phyloP scores from a whole-genome alignment of 2,888 invertebrate species.

The Mesodorylaimus sp. region DNA sequence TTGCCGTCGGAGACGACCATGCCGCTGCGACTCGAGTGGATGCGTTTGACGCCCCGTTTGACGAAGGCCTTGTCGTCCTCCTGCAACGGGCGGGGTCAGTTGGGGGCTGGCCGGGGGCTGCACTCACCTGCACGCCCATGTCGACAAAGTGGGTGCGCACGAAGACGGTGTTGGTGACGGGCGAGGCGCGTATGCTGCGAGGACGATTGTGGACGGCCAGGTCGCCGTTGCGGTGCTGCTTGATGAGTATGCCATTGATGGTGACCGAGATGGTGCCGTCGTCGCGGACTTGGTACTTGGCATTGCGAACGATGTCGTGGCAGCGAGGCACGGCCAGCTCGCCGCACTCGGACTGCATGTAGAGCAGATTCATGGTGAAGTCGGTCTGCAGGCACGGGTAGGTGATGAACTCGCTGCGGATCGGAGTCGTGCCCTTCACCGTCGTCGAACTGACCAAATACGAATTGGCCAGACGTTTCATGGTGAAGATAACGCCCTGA shows the following conservation, averaged over 20 bases:
- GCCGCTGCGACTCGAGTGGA: constrained; percentile 24
- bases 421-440: constrained; percentile 29
- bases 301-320: constrained; percentile 25
- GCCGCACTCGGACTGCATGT: constrained; percentile 18
- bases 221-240: constrained; percentile 30
- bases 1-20: constrained; percentile 26
- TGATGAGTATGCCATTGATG: constrained; percentile 31
- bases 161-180: constrained; percentile 23
- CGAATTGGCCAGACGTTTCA: constrained; percentile 18
- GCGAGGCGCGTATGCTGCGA: constrained; percentile 30
- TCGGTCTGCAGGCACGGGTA: constrained; percentile 29
- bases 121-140: constrained; percentile 28
- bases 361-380: constrained; percentile 25
- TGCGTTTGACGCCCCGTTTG: constrained; percentile 22
- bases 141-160: constrained; percentile 31
- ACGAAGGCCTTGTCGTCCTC: constrained; percentile 22
- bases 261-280: constrained; percentile 28
- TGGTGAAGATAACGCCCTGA: constrained; percentile 24
- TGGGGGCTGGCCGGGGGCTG: neutral
- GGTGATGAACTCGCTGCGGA: constrained; percentile 28
- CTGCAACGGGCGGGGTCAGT: constrained; percentile 15
- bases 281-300: constrained; percentile 26
- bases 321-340: constrained; percentile 20
- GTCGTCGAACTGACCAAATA: constrained; percentile 18
- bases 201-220: constrained; percentile 31